Base-by-base conservation (phyloP, 2,888 invertebrate genomes). In the Linnaemya vulpina region DNA sequence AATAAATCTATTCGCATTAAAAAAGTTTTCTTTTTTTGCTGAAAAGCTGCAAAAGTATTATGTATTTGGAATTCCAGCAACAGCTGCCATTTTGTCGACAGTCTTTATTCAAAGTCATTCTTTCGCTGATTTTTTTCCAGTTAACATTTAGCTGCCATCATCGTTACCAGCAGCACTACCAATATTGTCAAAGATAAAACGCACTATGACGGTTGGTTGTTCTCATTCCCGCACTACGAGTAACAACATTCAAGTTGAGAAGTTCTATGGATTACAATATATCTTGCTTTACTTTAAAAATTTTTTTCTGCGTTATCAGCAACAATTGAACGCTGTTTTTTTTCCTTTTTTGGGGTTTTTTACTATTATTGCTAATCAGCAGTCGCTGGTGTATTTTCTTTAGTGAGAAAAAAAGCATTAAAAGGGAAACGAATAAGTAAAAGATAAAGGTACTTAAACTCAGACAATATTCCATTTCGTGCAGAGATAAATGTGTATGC, bases 401-500 rank as follows among this genome's bases (percentile, higher is more conserved):
- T 25, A 60, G 35, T 74, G 46, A 51, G 51, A 46, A 60, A 51
- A 58, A 46, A 60, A 51, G 17, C 55, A 20, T n/a, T 22, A 25
- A 15, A 62, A 35, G 22, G 7, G 62, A 38, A 49, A 17, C 49
- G n/a, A 68, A 60, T 55, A 78, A 58, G 62, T 63, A 58, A 25
- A 58, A 84, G 79, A 79, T 84, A 84, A 84, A 79, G 78, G 78
- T 83, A 83, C 78, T 83, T 83, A 83, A 79, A 77, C 83, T 73
- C 77, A 83, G 77, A 83, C 68, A 73, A 78, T 78, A 83, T 83
- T 79, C 70, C 58, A 79, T 60, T 75, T 71, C 65, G 68, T 62
- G 43, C 55, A 78, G 67, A 22, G 22, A 49, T 13, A 62, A 73
- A 58, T 25, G 73, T 17, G 51, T 38, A n/a, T 51, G n/a, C n/a